Evolutionary conservation across 2,888 invertebrate genomes (phyloP).

Genomic region (Mystacides longicornis): DNA sequence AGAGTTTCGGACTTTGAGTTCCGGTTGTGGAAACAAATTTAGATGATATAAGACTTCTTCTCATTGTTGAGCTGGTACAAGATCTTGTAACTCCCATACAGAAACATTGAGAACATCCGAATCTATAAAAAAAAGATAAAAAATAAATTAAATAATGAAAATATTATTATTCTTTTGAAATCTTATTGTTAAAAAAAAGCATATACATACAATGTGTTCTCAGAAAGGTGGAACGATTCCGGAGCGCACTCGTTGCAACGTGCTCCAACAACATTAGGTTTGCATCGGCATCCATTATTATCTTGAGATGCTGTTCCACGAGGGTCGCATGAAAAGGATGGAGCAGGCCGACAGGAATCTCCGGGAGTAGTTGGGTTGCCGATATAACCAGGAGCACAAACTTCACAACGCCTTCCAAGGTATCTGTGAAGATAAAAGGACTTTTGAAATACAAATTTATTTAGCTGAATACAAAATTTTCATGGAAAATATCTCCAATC

Average conservation of each 20-base stretch:
- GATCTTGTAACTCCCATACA: conserved; percentile 82
- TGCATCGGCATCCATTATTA: conserved; percentile 35
- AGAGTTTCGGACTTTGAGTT: conserved; percentile 37
- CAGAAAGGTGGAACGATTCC: conserved; percentile 76
- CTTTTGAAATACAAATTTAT: neutral
- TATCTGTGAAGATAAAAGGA: conserved; percentile 36
- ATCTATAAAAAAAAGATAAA: conserved; percentile 33
- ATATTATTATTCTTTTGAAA: neutral
- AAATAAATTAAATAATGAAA: neutral
- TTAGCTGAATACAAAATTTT: neutral
- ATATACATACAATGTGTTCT: conserved; percentile 43
- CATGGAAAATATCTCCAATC: neutral
- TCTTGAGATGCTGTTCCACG: conserved; percentile 57
- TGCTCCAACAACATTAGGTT: conserved; percentile 63
- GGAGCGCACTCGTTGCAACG: conserved; percentile 82
- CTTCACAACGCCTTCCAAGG: conserved; percentile 66
- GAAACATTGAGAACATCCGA: conserved; percentile 93
- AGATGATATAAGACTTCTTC: conserved; percentile 49
- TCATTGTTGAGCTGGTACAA: conserved; percentile 74
- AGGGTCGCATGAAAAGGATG: conserved; percentile 57
- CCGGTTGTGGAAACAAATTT: conserved; percentile 39
- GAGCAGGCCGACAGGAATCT: conserved; percentile 56
- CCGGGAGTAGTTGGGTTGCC: conserved; percentile 75
- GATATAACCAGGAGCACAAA: conserved; percentile 69
- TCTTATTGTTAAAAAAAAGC: neutral